Percentiles rank a stretch among this genome's conserved stretches.
Evolutionary conservation across 1,140 invertebrate species (phyloP).

Genomic region (Sinella curviseta): DNA sequence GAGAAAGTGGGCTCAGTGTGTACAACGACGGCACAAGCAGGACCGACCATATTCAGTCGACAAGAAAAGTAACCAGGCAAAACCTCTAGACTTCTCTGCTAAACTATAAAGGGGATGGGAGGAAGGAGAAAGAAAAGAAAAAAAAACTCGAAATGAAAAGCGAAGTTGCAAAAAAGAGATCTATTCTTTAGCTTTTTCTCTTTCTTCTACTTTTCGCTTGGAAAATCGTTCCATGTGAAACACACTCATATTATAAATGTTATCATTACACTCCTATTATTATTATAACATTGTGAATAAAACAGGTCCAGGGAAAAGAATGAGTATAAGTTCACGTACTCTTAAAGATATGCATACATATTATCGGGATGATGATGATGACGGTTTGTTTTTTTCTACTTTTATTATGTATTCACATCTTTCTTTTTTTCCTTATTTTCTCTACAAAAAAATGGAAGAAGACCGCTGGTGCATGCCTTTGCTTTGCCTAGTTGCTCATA

Average conservation of each 20-base stretch:
- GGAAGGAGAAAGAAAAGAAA: neutral
- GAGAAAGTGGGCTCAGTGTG: too few species aligned
- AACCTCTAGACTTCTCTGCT: too few species aligned
- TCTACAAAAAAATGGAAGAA: neutral
- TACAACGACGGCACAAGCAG: too few species aligned
- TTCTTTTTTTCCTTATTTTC: neutral
- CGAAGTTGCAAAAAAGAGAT: conserved; percentile 13
- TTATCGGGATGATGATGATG: neutral
- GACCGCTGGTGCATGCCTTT: conserved; percentile 3
- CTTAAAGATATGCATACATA: neutral
- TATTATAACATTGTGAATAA: conserved; percentile 13
- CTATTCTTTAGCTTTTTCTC: neutral
- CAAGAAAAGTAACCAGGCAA: neutral
- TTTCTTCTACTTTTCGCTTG: conserved; percentile 6
- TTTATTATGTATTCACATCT: too few species aligned
- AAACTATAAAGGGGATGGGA: neutral
- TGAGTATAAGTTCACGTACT: neutral
- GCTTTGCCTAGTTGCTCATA: too few species aligned
- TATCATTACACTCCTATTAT: neutral
- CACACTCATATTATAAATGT: conserved; percentile 21
- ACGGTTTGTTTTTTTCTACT: neutral
- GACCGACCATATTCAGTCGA: too few species aligned
- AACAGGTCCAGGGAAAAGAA: neutral
- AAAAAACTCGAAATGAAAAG: neutral
- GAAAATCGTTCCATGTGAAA: conserved; percentile 16